phyloP scores from a whole-genome alignment of 1,140 invertebrate species.

The Eupeodes corollae region DNA sequence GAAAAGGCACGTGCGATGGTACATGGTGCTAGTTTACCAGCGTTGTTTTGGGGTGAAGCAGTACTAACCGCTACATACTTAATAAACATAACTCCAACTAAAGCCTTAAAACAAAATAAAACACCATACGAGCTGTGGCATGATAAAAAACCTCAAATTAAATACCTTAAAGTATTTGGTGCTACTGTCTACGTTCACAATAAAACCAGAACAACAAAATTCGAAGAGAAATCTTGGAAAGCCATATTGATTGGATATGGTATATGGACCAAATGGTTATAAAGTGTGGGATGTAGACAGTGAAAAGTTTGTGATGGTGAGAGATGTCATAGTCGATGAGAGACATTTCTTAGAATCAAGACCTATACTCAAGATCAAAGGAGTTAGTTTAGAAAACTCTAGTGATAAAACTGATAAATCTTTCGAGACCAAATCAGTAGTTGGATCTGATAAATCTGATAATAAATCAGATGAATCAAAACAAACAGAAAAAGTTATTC shows the following conservation, averaged over 20 bases:
- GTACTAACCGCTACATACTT: constrained; percentile 34
- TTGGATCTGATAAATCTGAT: too few species aligned
- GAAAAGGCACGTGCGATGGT: constrained; percentile 38
- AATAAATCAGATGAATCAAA: too few species aligned
- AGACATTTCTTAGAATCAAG: constrained; percentile 26
- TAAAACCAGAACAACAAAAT: too few species aligned
- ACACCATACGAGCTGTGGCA: constrained; percentile 41
- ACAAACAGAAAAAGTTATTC: too few species aligned
- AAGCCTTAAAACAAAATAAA: constrained; percentile 24
- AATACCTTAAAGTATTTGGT: constrained; percentile 40
- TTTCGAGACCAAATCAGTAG: too few species aligned
- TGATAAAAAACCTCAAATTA: constrained; percentile 37
- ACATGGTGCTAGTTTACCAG: constrained; percentile 17
- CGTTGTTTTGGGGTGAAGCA: constrained; percentile 34
- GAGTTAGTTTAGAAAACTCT: too few species aligned
- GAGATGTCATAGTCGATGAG: constrained; percentile 38
- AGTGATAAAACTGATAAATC: too few species aligned
- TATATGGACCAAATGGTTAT: constrained; percentile 38
- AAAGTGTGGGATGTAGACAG: constrained; percentile 30
- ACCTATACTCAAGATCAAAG: too few species aligned
- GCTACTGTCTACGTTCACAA: constrained; percentile 33
- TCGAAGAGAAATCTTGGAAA: constrained; percentile 36
- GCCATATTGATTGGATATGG: constrained; percentile 36
- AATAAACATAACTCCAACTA: constrained; percentile 38
- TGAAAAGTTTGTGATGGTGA: constrained; percentile 25